Conservation (phyloP, 2,797 vertebrate genomes). For the Argyrosomus regius region DNA sequence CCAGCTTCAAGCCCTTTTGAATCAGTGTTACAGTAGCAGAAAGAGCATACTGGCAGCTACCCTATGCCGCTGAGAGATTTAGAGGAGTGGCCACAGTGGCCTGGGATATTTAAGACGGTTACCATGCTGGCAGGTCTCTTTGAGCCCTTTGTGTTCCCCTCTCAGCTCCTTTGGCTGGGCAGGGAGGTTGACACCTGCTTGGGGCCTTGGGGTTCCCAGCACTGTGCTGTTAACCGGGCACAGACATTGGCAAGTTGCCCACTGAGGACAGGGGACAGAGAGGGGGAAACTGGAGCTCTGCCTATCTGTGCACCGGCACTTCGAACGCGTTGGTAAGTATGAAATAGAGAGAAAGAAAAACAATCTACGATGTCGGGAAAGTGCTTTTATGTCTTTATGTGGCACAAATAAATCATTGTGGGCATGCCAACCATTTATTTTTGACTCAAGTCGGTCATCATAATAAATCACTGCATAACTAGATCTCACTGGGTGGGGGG, state of each 20-base stretch:
- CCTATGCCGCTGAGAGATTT: conserved; percentile 74
- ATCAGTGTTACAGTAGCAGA: conserved; percentile 71
- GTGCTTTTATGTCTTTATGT: background rate
- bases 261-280: conserved; percentile 51
- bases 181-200: conserved; percentile 83
- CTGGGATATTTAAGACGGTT: conserved; percentile 80
- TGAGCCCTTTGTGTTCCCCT: conserved; percentile 80
- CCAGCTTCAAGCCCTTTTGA: conserved; percentile 55
- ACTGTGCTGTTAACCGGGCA: conserved; percentile 72
- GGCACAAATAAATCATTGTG: background rate
- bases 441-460: background rate
- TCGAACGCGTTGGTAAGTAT: background rate
- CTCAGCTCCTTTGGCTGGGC: conserved; percentile 73
- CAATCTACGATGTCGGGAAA: background rate
- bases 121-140: conserved; percentile 82
- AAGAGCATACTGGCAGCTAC: conserved; percentile 66
- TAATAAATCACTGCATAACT: conserved; percentile 16
- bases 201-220: conserved; percentile 77
- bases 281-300: conserved; percentile 55
- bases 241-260: conserved; percentile 71
- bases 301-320: conserved; percentile 44
- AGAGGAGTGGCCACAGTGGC: conserved; percentile 72
- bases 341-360: background rate
- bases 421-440: background rate
- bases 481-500: background rate